A percentile compares a stretch with the other conserved stretches of the same genome.
Conservation (phyloP, 2,888 invertebrate species). For the Ellobium chinense region DNA sequence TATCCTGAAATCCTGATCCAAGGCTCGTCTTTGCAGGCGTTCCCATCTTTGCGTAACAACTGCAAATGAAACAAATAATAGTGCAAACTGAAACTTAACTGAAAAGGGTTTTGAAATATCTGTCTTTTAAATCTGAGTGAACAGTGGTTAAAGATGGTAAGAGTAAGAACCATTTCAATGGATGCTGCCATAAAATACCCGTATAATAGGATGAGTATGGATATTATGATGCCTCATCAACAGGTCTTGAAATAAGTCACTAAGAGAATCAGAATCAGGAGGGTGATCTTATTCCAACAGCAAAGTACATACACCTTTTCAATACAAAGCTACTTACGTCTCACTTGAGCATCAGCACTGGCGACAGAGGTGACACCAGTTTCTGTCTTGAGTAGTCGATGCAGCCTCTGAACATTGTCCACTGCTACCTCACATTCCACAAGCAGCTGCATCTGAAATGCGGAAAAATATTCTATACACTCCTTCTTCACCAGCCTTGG, state of each 20-base stretch:
- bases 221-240: too few relatives aligned
- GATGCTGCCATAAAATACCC: too few relatives aligned
- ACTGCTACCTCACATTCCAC: conserved; percentile 64
- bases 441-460: conserved; percentile 54
- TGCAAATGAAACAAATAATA: not conserved
- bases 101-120: too few relatives aligned
- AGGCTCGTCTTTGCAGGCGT: conserved; percentile 66
- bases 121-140: too few relatives aligned
- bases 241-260: too few relatives aligned
- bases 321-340: conserved; percentile 82
- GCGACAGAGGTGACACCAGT: conserved; percentile 79
- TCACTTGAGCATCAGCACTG: conserved; percentile 82
- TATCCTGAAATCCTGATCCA: conserved; percentile 81
- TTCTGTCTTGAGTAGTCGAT: conserved; percentile 80
- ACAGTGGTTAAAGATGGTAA: too few relatives aligned
- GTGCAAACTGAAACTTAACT: too few relatives aligned
- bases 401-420: conserved; percentile 60
- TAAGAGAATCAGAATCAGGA: too few relatives aligned
- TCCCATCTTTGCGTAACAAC: conserved; percentile 73
- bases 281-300: too few relatives aligned
- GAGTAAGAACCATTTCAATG: too few relatives aligned
- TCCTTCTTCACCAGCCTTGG: not conserved
- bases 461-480: not conserved
- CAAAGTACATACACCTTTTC: too few relatives aligned
- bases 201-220: too few relatives aligned